A percentile compares a stretch with the other conserved stretches of the same genome.
Conservation (phyloP, 1,140 invertebrate genomes). For the Cydia amplana region DNA sequence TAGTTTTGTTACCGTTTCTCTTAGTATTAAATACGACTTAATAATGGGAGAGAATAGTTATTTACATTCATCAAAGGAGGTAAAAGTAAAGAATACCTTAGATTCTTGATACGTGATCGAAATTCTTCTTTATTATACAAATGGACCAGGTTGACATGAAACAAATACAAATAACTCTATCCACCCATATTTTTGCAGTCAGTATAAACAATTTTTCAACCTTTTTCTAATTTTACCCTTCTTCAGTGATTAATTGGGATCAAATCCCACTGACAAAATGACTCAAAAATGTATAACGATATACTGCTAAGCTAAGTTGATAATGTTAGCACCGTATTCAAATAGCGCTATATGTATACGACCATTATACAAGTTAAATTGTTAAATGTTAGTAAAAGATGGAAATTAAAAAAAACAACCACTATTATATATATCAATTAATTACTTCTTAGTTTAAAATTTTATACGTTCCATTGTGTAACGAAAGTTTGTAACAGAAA, state of each 20-base stretch:
- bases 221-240: background rate
- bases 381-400: background rate
- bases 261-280: background rate
- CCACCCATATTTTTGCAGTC: too few species aligned
- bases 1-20: constrained; percentile 2
- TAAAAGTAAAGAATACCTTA: background rate
- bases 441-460: background rate
- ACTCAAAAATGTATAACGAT: background rate
- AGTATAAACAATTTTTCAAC: background rate
- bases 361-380: background rate
- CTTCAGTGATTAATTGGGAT: constrained; percentile 7
- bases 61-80: background rate
- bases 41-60: background rate
- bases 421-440: background rate
- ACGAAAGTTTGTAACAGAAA: background rate
- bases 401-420: background rate
- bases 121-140: background rate
- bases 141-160: background rate
- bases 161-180: background rate
- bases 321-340: background rate
- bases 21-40: background rate
- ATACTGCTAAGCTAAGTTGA: constrained; percentile 27
- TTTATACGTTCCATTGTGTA: background rate
- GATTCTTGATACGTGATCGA: background rate
- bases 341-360: constrained; percentile 14